phyloP scores from a whole-genome alignment of 2,113 vertebrate genomes.

The Callipepla californica region DNA sequence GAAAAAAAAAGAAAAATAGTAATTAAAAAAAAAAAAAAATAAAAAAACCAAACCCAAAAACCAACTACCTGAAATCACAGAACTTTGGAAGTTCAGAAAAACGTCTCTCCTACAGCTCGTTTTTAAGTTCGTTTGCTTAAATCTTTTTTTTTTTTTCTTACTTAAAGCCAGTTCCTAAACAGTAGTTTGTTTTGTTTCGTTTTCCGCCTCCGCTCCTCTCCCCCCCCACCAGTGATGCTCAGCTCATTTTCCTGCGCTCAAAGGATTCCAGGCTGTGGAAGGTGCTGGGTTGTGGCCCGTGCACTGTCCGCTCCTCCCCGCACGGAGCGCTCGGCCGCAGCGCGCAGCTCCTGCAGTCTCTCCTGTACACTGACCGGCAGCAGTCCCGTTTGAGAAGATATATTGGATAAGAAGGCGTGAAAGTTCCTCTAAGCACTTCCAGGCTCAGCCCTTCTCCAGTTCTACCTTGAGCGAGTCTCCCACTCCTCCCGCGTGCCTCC shows the following conservation, averaged over 20 bases:
- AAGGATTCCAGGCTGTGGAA: neutral
- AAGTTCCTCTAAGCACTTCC: conserved; percentile 80
- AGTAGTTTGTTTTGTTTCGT: neutral
- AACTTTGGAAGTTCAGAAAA: conserved; percentile 73
- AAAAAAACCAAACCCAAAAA: neutral
- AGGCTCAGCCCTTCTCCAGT: conserved; percentile 79
- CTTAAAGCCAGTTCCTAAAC: conserved; percentile 69
- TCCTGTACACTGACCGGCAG: conserved; percentile 81
- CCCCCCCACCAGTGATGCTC: conserved; percentile 27
- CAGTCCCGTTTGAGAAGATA: conserved; percentile 81
- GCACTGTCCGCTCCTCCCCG: neutral
- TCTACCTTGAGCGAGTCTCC: conserved; percentile 61
- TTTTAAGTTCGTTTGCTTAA: conserved; percentile 28
- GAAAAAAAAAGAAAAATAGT: neutral
- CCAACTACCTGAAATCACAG: conserved; percentile 72
- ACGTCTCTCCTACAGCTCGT: conserved; percentile 58
- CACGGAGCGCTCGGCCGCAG: conserved; percentile 3
- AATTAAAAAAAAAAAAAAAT: too few relatives aligned
- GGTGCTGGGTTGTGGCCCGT: conserved; percentile 26
- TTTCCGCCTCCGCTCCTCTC: conserved; percentile 28
- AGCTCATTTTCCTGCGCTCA: conserved; percentile 37
- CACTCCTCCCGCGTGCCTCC: conserved; percentile 28
- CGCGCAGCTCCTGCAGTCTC: conserved; percentile 55
- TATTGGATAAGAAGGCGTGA: conserved; percentile 81
- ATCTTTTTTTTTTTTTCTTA: conserved; percentile 8